These are phyloP conservation scores for Gyrodactylus bullatarudis DNA, from an alignment of 1,140 invertebrate genomes.

Conservation along the genomic window DNA sequence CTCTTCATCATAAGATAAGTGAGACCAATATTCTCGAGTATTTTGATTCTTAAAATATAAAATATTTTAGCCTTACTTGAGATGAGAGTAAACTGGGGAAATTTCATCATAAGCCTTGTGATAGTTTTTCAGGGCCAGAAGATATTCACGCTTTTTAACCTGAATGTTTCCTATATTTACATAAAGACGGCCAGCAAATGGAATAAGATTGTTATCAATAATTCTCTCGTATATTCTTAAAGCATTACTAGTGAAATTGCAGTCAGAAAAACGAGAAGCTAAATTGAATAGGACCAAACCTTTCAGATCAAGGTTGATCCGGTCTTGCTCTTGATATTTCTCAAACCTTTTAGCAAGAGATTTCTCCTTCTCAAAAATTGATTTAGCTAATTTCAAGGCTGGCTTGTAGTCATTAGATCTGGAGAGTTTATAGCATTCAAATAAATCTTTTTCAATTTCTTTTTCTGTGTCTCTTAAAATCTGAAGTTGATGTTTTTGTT, in stretches of 20 bases:
- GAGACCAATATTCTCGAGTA: neutral
- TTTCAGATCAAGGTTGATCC: neutral
- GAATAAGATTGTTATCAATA: neutral
- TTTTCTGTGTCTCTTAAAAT: neutral
- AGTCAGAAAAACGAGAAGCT: neutral
- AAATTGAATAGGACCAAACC: neutral
- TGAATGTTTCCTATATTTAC: neutral
- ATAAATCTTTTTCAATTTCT: neutral
- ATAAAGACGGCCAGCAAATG: neutral
- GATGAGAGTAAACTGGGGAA: neutral
- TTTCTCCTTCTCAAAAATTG: neutral
- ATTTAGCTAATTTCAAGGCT: neutral
- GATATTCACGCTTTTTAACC: neutral
- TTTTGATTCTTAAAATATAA: neutral
- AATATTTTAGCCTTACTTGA: neutral
- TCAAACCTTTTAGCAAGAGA: neutral
- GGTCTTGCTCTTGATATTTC: neutral
- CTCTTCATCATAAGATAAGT: neutral
- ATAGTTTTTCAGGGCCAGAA: neutral
- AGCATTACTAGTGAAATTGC: neutral
- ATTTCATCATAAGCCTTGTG: neutral
- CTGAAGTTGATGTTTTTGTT: neutral
- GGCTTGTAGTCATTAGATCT: neutral
- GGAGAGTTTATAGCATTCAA: neutral
- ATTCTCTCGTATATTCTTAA: neutral